Base-by-base conservation (phyloP, 1,140 invertebrate genomes). In the Aphis craccivora region DNA sequence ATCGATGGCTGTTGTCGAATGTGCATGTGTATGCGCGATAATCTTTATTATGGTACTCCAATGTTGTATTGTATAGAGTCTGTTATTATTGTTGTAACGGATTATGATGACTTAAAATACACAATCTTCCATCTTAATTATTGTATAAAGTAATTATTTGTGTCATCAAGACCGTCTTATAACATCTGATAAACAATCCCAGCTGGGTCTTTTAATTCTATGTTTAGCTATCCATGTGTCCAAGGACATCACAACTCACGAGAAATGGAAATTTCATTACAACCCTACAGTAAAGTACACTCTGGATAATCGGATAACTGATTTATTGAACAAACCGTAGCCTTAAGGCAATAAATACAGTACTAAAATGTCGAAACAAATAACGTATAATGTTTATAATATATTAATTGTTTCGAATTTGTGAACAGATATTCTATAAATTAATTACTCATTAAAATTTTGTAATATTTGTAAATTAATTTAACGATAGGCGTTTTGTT, bases 251-350 rank as follows among this genome's bases (percentile, higher is more conserved):
- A 48, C 45, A 9, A 53, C 20, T 53, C 45, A 20, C n/a, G 30
- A 53, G 48, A 53, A 35, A 88, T 53, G 48, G n/a, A 51, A 88
- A 88, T 88, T 88, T 88, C 45, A 88, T 88, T 51, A 25, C 30
- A 14, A 87, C 86, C 86, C 86, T 18, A n/a, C 60, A 76, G 30
- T 35, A 48, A 87, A 88, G 87, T 51, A 88, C 48, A 43, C 14
- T 88, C 35, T 20, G 45, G 48, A 88, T 88, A 88, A 88, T 88
- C 87, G 45, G 87, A 88, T 88, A 88, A 88, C 45, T 53, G 48
- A 88, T 35, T 88, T 51, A 76, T 20, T n/a, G 48, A 88, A 88
- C 87, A 88, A 35, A 48, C 43, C 84, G 1, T 25, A n/a, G 37
- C 83, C 35, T 84, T 8, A 11, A 84, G 23, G 83, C 43, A 43